phyloP scores from a whole-genome alignment of 2,888 invertebrate species.

The Cyclophora punctaria region DNA sequence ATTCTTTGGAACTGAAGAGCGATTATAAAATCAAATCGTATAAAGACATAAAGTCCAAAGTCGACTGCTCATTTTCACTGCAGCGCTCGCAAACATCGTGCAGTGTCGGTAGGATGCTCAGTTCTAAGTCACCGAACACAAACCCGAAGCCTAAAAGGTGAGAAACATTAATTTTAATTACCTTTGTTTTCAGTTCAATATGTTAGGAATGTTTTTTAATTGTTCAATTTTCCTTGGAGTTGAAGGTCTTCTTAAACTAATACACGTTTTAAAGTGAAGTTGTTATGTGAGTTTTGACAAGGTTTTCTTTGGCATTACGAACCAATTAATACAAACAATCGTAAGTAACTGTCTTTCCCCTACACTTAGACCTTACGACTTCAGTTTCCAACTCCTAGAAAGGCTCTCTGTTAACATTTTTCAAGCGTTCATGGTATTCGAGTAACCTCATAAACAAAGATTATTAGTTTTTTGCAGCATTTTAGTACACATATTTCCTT shows the following conservation, averaged over 20 bases:
- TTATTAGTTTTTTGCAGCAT: no score
- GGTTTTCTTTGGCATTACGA: no score
- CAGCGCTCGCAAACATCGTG: slow-evolving; percentile 69
- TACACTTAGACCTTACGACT: no score
- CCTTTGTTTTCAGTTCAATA: background rate
- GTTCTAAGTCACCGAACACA: slow-evolving; percentile 56
- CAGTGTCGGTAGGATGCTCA: slow-evolving; percentile 64
- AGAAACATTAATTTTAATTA: background rate
- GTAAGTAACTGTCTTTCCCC: no score
- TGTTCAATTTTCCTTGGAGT: background rate
- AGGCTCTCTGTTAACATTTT: no score
- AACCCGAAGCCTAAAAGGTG: slow-evolving; percentile 70
- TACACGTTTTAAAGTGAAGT: background rate
- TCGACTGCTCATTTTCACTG: slow-evolving; percentile 74
- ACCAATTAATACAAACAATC: no score
- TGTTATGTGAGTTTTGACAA: background rate
- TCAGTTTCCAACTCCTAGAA: no score
- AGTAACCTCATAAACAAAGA: no score
- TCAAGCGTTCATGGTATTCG: no score
- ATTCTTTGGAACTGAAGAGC: slow-evolving; percentile 82
- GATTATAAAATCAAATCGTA: slow-evolving; percentile 82
- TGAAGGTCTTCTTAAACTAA: background rate
- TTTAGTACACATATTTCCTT: background rate
- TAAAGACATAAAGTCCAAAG: slow-evolving; percentile 92
- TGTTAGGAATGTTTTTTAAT: background rate